phyloP scores from a whole-genome alignment of 2,888 invertebrate genomes.

The Eudemis profundana region DNA sequence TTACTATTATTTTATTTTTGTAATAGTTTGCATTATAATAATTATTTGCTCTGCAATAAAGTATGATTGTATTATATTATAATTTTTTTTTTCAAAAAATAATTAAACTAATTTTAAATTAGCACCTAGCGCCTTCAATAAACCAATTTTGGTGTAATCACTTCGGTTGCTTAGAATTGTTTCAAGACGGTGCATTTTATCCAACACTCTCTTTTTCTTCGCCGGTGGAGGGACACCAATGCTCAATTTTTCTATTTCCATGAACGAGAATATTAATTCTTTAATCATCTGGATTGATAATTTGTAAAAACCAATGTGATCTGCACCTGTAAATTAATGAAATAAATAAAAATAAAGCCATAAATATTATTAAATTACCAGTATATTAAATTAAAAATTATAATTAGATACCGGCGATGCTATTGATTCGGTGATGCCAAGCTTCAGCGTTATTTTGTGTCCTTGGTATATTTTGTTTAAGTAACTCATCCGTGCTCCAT shows the following conservation, averaged over 20 bases:
- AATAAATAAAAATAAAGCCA: too few relatives aligned
- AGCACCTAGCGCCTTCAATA: too few relatives aligned
- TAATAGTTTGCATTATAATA: too few relatives aligned
- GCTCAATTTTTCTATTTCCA: conserved; percentile 1
- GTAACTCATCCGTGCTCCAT: conserved; percentile 19
- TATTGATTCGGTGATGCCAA: conserved; percentile 22
- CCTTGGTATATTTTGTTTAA: conserved; percentile 29
- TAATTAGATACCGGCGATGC: too few relatives aligned
- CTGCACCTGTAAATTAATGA: conserved; percentile 11
- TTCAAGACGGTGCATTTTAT: conserved; percentile 7
- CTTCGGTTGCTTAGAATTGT: background rate
- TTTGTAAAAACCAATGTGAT: conserved; percentile 22
- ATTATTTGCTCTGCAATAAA: too few relatives aligned
- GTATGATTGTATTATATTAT: too few relatives aligned
- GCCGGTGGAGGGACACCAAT: background rate
- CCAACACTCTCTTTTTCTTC: conserved; percentile 3
- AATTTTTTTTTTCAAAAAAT: too few relatives aligned
- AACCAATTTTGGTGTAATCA: too few relatives aligned
- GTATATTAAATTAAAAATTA: too few relatives aligned
- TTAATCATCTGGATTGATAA: conserved; percentile 12
- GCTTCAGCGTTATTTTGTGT: conserved; percentile 33
- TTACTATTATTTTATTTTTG: too few relatives aligned
- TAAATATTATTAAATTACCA: too few relatives aligned
- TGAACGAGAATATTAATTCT: conserved; percentile 4
- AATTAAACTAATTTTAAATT: too few relatives aligned